Conservation (phyloP, 37 sponge, comb jelly and placozoan genomes). For the Cliona cf. orientalis region DNA sequence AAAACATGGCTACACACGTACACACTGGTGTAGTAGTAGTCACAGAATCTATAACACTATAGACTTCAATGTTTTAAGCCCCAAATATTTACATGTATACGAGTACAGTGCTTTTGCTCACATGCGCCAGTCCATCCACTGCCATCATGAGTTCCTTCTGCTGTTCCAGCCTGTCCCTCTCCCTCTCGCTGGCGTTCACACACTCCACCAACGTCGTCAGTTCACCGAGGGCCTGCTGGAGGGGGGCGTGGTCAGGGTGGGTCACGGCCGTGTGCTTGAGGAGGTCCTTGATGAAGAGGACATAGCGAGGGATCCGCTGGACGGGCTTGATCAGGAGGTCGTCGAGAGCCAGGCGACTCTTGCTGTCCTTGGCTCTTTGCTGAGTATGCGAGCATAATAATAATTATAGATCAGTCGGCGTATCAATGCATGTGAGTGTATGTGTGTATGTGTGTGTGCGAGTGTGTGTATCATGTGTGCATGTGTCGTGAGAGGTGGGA, state of each 20-base stretch:
- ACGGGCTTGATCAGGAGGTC: conserved; percentile 91
- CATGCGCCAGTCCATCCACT: conserved; percentile 76
- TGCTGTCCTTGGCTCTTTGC: conserved; percentile 64
- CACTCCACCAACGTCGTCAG: conserved; percentile 72
- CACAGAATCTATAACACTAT: no score
- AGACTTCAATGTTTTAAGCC: no score
- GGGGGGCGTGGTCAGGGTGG: conserved; percentile 80
- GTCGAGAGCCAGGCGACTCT: conserved; percentile 64
- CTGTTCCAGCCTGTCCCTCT: conserved; percentile 48
- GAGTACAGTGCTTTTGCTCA: conserved; percentile 21
- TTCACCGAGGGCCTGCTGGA: conserved; percentile 74
- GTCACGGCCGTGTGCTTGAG: conserved; percentile 74
- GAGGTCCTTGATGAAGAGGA: conserved; percentile 89
- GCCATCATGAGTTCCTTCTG: conserved; percentile 71
- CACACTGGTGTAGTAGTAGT: no score
- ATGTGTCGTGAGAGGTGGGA: no score
- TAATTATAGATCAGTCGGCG: not conserved
- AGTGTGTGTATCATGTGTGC: no score
- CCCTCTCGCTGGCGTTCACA: conserved; percentile 78
- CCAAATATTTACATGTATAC: no score
- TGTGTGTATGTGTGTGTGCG: no score
- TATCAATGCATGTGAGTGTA: no score
- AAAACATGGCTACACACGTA: no score
- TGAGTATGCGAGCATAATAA: conserved; percentile 1
- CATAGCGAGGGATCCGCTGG: conserved; percentile 90